Evolutionary conservation across 2,113 vertebrate genomes (phyloP), one percentile per base, ranked within the genome.

Genomic region (Gymnorhina tibicen): DNA sequence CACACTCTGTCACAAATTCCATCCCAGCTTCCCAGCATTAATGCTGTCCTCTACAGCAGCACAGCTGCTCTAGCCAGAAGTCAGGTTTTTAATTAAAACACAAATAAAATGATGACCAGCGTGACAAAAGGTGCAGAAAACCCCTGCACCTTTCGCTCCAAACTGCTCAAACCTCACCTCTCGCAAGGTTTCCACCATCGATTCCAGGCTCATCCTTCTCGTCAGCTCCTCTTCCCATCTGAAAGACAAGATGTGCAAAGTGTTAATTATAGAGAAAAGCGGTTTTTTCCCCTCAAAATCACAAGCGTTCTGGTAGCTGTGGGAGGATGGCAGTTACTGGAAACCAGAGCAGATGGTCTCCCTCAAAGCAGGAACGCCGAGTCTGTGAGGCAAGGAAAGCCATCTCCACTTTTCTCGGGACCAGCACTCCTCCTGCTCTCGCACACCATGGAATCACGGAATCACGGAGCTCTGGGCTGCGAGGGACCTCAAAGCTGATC

Each of bases 181-280:
- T 95, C 99, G 97, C 81, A 99, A 91, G 7, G 98, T 98, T 91
- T 99, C 98, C 92, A 99, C 98, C 95, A 98, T 98, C 6, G 98
- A 98, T 95, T 99, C 99, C 97, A 99, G 97, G 78, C 98, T 98
- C 97, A 99, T 96, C 84, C 99, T 97, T 79, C 98, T 99, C 28
- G 98, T 98, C 37, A 99, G 89, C 89, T 99, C 99, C 93, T 99
- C 99, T 56, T 99, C 99, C 99, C 99, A 99, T 89, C 99, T 99
- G 98, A 74, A 99, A 98, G 86, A 98, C 93, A 96, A 97, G 84
- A 90, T 44, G 70, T 42, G 59, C n/a, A n/a, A 84, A 77, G 28
- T 3, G 89, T 95, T 85, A 97, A 97, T 39, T 42, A 23, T 2
- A 20, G 26, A 69, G 33, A 73, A 58, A 77, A 84, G 16, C 1